These are phyloP conservation scores for Pterocles orientalis DNA, from an alignment of 2,113 vertebrate species.

Conservation along the genomic window DNA sequence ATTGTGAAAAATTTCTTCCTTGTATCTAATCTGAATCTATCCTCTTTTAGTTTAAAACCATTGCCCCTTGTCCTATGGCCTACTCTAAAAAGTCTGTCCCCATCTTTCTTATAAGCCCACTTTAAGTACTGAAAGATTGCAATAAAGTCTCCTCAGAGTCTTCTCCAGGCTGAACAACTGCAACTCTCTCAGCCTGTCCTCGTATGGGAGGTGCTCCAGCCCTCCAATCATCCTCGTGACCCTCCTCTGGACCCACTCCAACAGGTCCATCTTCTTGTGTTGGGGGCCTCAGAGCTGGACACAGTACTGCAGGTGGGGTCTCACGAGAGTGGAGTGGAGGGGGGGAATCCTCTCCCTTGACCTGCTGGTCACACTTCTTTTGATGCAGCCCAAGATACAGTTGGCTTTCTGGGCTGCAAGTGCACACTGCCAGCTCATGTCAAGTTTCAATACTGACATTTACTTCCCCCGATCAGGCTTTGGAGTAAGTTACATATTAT, in stretches of 20 bases:
- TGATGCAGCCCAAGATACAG: no score
- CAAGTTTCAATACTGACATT: neutral
- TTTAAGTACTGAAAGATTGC: neutral
- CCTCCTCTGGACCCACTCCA: neutral
- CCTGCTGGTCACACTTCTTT: neutral
- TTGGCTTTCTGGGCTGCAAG: neutral
- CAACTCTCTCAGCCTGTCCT: neutral
- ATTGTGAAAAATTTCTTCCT: neutral
- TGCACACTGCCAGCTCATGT: accelerated
- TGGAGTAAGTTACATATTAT: neutral
- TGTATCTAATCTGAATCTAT: neutral
- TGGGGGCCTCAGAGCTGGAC: neutral
- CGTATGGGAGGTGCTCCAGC: neutral
- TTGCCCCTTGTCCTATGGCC: neutral
- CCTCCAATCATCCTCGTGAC: neutral
- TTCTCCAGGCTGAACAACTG: neutral
- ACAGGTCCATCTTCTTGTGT: neutral
- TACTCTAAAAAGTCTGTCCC: no score
- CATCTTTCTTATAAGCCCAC: neutral
- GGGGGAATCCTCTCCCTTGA: accelerated
- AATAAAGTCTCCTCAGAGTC: no score
- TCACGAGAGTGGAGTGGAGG: neutral
- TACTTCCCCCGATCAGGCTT: neutral
- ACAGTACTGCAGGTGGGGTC: neutral
- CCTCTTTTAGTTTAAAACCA: neutral